phyloP scores from a whole-genome alignment of 2,797 vertebrate species.

The Rachycentron canadum region DNA sequence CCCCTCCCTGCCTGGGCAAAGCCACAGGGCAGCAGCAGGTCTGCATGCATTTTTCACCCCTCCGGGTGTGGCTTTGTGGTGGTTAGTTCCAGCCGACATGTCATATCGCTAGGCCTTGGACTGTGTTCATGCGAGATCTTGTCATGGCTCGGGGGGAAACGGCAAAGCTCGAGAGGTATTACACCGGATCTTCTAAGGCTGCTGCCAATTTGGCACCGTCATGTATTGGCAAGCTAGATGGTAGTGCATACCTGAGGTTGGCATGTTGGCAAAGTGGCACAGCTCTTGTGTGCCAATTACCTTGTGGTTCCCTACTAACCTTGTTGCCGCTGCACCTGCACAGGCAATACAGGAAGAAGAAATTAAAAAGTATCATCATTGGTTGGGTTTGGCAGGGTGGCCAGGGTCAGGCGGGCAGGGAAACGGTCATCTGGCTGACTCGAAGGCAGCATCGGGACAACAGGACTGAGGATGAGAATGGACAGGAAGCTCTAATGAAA shows the following conservation, averaged over 20 bases:
- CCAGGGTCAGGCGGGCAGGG: conserved; percentile 42
- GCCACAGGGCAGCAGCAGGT: conserved; percentile 65
- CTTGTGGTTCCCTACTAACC: conserved; percentile 25
- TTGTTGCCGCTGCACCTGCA: conserved; percentile 50
- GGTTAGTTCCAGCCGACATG: conserved; percentile 48
- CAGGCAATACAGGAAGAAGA: not conserved
- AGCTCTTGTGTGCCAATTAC: conserved; percentile 31
- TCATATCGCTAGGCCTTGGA: conserved; percentile 67
- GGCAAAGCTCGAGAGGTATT: conserved; percentile 19
- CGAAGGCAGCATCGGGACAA: conserved; percentile 6
- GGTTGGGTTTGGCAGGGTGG: conserved; percentile 31
- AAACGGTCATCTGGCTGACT: conserved; percentile 22
- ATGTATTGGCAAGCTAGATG: conserved; percentile 33
- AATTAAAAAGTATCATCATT: conserved; percentile 22
- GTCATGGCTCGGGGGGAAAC: conserved; percentile 25
- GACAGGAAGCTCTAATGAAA: conserved; percentile 27
- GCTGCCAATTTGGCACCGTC: conserved; percentile 2
- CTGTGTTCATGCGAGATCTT: conserved; percentile 75
- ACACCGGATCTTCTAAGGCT: conserved; percentile 43
- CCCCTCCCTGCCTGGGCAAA: conserved; percentile 38
- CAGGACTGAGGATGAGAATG: not conserved
- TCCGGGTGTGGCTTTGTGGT: conserved; percentile 68
- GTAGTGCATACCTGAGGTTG: conserved; percentile 60
- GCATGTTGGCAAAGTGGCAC: conserved; percentile 40
- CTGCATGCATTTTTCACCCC: conserved; percentile 64